A percentile compares a stretch with the other conserved stretches of the same genome.
These are phyloP conservation scores for Bacillus rossius DNA, from an alignment of 1,140 invertebrate species.

Conservation along the genomic window DNA sequence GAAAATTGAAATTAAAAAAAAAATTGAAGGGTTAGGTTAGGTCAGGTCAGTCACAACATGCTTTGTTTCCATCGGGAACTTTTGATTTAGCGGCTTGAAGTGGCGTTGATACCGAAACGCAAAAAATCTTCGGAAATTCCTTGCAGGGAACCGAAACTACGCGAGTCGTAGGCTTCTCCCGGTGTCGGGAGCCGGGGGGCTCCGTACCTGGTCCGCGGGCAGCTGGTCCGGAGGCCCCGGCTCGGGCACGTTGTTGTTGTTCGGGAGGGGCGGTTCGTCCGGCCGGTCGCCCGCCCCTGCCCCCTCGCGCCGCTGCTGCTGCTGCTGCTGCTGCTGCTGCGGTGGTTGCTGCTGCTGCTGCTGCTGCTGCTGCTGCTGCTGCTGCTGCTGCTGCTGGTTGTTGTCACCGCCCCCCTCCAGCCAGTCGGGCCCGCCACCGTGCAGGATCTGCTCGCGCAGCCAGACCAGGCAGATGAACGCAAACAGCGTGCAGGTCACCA, in stretches of 20 bases:
- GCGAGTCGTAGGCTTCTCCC: no score
- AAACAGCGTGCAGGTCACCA: conserved; percentile 93
- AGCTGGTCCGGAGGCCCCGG: conserved; percentile 41
- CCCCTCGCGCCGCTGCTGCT: conserved; percentile 20
- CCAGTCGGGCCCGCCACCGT: conserved; percentile 96
- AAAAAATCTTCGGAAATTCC: no score
- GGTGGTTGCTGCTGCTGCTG: conserved; percentile 33
- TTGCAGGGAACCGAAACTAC: no score
- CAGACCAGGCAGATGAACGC: conserved; percentile 96
- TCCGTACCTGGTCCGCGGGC: conserved; percentile 11
- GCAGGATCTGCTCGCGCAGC: conserved; percentile 96
- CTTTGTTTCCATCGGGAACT: no score
- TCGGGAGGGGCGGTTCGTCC: conserved; percentile 26
- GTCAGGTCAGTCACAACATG: no score
- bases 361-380: conserved; percentile 29
- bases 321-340: conserved; percentile 7
- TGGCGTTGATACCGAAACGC: no score
- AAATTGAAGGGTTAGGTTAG: no score
- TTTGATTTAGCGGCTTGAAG: no score
- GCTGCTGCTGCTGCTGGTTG: conserved; percentile 24
- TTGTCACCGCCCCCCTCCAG: conserved; percentile 61
- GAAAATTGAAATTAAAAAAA: no score
- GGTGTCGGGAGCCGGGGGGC: no score
- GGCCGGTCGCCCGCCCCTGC: conserved; percentile 32
- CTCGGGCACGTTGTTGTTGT: conserved; percentile 45